Percentiles rank a stretch among this genome's conserved stretches.
Conservation (phyloP, 2,797 vertebrate genomes). For the Podarcis lilfordi region DNA sequence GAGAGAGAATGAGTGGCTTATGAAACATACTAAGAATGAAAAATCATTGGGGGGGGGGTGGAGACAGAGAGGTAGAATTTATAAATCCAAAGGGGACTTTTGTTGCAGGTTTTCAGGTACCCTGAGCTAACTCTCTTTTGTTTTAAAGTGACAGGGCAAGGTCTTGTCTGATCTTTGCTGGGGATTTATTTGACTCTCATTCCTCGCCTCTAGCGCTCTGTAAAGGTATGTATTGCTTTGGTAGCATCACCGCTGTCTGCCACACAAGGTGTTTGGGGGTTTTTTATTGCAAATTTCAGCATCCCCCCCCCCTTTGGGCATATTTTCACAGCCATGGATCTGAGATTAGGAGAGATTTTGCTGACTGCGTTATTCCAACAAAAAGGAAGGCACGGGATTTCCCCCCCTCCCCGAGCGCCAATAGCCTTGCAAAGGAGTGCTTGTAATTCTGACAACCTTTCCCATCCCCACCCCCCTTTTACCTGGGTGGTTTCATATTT, state of each 20-base stretch:
- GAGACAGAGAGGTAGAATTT: neutral
- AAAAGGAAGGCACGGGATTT: neutral
- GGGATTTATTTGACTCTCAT: slow-evolving; percentile 38
- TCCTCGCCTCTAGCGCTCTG: slow-evolving; percentile 15
- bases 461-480: neutral
- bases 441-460: slow-evolving; percentile 3
- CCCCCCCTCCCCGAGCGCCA: neutral
- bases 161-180: neutral
- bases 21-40: neutral
- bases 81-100: neutral
- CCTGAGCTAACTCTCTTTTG: neutral
- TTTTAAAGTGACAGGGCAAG: neutral
- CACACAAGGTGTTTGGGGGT: neutral
- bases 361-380: slow-evolving; percentile 41
- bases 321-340: slow-evolving; percentile 39
- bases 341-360: slow-evolving; percentile 51
- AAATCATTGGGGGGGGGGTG: neutral
- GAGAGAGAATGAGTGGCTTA: slow-evolving; percentile 25
- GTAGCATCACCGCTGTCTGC: slow-evolving; percentile 26
- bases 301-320: slow-evolving; percentile 28
- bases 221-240: slow-evolving; percentile 30
- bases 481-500: no score
- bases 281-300: slow-evolving; percentile 23
- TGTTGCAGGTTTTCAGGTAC: neutral
- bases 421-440: slow-evolving; percentile 1